A percentile compares a stretch with the other conserved stretches of the same genome.
phyloP scores from a whole-genome alignment of 2,797 vertebrate species.

The Eutrigla gurnardus region DNA sequence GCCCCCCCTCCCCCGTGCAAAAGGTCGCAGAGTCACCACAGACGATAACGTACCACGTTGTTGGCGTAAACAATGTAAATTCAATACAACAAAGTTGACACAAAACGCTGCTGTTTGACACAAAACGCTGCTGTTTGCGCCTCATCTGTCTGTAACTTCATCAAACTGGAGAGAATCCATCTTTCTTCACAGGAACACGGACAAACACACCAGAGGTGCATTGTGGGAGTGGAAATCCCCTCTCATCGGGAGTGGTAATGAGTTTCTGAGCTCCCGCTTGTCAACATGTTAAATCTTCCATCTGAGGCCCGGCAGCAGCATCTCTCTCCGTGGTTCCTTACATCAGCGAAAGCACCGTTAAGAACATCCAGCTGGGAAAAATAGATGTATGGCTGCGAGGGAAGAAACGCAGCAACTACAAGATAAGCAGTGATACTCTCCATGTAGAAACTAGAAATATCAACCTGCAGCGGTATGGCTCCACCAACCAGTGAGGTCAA shows the following conservation, averaged over 20 bases:
- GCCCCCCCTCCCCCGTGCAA: slow-evolving; percentile 57
- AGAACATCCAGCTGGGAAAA: slow-evolving; percentile 24
- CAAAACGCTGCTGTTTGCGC: neutral
- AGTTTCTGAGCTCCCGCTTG: slow-evolving; percentile 69
- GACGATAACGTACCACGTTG: slow-evolving; percentile 5
- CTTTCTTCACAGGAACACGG: slow-evolving; percentile 31
- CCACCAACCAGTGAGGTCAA: neutral
- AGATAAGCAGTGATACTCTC: neutral
- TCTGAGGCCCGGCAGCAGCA: slow-evolving; percentile 29
- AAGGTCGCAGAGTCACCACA: slow-evolving; percentile 18
- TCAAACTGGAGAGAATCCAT: slow-evolving; percentile 46
- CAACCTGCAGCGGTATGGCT: neutral
- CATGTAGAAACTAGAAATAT: neutral
- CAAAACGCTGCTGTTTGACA: neutral
- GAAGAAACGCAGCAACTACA: slow-evolving; percentile 1
- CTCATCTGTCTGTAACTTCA: slow-evolving; percentile 6
- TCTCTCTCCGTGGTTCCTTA: slow-evolving; percentile 28
- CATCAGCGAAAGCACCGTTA: slow-evolving; percentile 21
- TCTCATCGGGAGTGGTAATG: slow-evolving; percentile 70
- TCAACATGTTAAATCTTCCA: slow-evolving; percentile 65
- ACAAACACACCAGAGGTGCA: slow-evolving; percentile 47
- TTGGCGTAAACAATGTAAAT: slow-evolving; percentile 5
- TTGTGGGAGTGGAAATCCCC: slow-evolving; percentile 58
- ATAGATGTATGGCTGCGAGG: slow-evolving; percentile 1
- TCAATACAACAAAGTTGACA: slow-evolving; percentile 2